A percentile compares a stretch with the other conserved stretches of the same genome.
phyloP scores from a whole-genome alignment of 1,140 invertebrate genomes.

The Caenorhabditis latens region DNA sequence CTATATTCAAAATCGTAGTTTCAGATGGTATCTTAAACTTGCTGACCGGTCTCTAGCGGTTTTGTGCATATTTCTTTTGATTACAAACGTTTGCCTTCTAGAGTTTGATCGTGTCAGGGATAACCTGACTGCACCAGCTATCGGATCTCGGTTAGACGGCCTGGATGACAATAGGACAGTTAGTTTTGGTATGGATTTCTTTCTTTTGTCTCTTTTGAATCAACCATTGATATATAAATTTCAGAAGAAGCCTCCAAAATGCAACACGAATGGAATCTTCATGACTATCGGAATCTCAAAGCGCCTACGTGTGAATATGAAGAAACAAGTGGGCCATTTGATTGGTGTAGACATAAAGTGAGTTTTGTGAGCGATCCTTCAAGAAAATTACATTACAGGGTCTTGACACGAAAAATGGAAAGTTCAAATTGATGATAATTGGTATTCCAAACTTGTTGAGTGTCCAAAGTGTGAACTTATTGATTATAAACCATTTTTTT shows the following conservation, averaged over 20 bases:
- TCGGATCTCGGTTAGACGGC: neutral
- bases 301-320: neutral
- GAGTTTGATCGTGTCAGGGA: neutral
- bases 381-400: too few relatives aligned
- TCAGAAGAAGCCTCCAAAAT: neutral
- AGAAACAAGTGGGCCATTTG: neutral
- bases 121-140: neutral
- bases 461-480: neutral
- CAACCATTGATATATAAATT: too few relatives aligned
- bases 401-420: neutral
- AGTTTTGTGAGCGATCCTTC: too few relatives aligned
- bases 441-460: neutral
- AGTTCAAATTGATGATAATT: neutral
- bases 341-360: neutral
- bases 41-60: neutral
- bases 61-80: neutral
- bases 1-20: too few relatives aligned
- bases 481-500: slow-evolving; percentile 4
- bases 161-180: neutral
- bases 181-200: neutral
- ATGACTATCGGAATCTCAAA: neutral
- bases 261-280: neutral
- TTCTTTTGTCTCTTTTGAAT: neutral
- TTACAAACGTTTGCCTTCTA: neutral
- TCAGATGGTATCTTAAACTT: neutral